Evolutionary conservation across 2,888 invertebrate species (phyloP), one percentile per base, ranked within the genome.

Genomic region (Leistus spinibarbis): DNA sequence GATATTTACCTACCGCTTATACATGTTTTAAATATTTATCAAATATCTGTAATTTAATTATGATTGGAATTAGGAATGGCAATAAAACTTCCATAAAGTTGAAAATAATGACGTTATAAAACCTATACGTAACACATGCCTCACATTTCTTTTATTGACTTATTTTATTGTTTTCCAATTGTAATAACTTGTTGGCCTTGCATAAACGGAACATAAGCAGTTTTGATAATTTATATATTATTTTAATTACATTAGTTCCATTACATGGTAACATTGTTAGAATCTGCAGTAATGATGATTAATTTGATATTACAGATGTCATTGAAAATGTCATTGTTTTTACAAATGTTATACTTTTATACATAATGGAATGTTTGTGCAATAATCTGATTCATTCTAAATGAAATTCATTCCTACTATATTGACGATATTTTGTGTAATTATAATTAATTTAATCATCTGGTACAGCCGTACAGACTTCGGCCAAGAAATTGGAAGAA

Each of bases 101-200:
- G 5, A 40, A 40, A 10, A 40, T 7, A 13, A 40, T 40, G 40
- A 40, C 40, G 3, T 13, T 10, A 40, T 10, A 7, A 40, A 40
- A 40, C 40, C 7, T 40, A 40, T 40, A 13, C 13, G 7, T 24
- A 7, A 3, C 1, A 7, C 40, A 40, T 40, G 7, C 40, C 40
- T 40, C 40, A 40, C 13, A 40, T 3, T 40, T 40, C 40, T 4
- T 40, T 40, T 40, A 40, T 40, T 40, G 40, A 7, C 40, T 24
- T 69, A 60, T 57, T 60, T 69, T 60, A 40, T 40, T 40, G 40
- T 40, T 40, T 16, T 57, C n/a, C 22, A 22, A 20, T 5, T 71
- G 71, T 64, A 57, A 72, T 57, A 65, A 72, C 65, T 57, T 27
- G 72, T 57, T 72, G 57, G 54, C 72, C 72, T 72, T 72, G 72